These are phyloP conservation scores for Gnathonemus longibarbis DNA, from an alignment of 2,113 vertebrate species.

Conservation along the genomic window DNA sequence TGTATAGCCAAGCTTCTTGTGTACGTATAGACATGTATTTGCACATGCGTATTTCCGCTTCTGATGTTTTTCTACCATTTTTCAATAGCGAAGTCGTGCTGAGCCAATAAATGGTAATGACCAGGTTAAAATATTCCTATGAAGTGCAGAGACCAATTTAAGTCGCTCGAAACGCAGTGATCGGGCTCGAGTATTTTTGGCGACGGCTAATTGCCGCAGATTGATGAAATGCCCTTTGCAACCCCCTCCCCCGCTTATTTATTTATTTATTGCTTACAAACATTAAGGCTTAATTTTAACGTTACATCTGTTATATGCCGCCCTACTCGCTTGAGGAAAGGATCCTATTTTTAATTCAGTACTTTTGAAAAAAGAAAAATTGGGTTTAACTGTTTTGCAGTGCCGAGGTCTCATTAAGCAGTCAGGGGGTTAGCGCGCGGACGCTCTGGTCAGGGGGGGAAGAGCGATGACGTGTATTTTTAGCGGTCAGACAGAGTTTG, in stretches of 20 bases:
- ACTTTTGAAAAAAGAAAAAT: background rate
- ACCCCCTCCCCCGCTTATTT: background rate
- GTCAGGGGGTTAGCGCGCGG: background rate
- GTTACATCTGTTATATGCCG: background rate
- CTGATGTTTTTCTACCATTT: background rate
- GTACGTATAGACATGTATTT: background rate
- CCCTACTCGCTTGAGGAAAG: background rate
- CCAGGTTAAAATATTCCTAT: slow-evolving; percentile 12
- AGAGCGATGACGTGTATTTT: background rate
- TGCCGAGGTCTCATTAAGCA: background rate
- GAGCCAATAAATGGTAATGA: slow-evolving; percentile 15
- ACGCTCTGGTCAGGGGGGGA: background rate
- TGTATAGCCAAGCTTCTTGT: background rate
- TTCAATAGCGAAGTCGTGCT: background rate
- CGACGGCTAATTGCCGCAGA: background rate
- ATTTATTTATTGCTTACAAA: slow-evolving; percentile 12
- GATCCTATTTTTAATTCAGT: slow-evolving; percentile 3
- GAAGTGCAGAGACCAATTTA: slow-evolving; percentile 12
- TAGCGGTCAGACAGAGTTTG: background rate
- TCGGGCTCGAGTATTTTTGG: background rate
- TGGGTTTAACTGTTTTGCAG: slow-evolving; percentile 3
- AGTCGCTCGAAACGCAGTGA: background rate
- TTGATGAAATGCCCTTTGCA: slow-evolving; percentile 12
- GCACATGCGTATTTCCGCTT: background rate
- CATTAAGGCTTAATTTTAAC: slow-evolving; percentile 17